These are phyloP conservation scores for Brachionus angularis DNA, from an alignment of 1,140 invertebrate species.

Conservation along the genomic window DNA sequence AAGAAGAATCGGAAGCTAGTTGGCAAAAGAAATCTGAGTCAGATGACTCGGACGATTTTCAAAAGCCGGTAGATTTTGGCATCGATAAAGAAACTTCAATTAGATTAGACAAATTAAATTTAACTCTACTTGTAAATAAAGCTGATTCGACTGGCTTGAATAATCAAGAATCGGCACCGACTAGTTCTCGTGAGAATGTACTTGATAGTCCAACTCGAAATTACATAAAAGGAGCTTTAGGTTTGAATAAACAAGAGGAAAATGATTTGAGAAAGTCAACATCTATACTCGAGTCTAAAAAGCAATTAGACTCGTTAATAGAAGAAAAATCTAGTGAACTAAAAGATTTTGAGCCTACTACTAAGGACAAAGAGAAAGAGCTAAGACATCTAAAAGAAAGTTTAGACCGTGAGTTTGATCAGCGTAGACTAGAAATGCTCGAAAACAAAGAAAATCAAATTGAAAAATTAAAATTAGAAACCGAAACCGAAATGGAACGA, in stretches of 20 bases:
- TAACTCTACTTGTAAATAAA: constrained; percentile 5
- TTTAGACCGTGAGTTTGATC: constrained; percentile 16
- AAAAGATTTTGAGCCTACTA: neutral
- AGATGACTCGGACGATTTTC: constrained; percentile 32
- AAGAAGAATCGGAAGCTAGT: constrained; percentile 19
- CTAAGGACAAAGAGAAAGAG: constrained; percentile 5
- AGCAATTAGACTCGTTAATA: constrained; percentile 1
- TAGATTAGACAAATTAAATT: constrained; percentile 28
- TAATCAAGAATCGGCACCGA: constrained; percentile 8
- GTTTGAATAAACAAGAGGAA: constrained; percentile 1
- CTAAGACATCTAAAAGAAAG: constrained; percentile 4
- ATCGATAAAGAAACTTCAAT: constrained; percentile 32
- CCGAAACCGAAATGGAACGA: neutral
- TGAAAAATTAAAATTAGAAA: constrained; percentile 21
- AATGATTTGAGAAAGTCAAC: neutral
- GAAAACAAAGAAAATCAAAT: constrained; percentile 31
- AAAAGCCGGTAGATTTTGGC: constrained; percentile 38
- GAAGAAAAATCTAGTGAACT: neutral
- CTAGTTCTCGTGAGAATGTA: constrained; percentile 22
- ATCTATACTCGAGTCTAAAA: too few species aligned
- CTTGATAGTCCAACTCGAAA: constrained; percentile 34
- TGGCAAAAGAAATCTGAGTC: constrained; percentile 33
- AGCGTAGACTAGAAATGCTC: constrained; percentile 15
- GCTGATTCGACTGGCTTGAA: neutral
- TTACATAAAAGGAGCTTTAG: constrained; percentile 15